Conservation (phyloP, 2,113 vertebrate species). For the Megaceryle torquata region DNA sequence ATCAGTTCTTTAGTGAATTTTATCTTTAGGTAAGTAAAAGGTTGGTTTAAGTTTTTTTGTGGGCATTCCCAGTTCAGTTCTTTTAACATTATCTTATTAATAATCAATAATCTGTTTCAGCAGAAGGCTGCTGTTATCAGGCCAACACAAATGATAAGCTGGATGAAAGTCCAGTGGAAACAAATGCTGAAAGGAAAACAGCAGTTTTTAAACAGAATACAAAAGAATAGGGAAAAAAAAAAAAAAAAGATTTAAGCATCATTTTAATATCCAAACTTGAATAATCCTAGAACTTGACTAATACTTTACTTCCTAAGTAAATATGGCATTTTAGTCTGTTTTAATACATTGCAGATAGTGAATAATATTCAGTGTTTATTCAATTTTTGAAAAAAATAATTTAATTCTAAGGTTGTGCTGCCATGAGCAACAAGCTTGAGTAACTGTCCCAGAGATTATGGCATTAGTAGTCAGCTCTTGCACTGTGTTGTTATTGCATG, state of each 20-base stretch:
- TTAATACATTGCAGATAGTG: background rate
- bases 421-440: background rate
- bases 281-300: background rate
- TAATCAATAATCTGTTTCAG: background rate
- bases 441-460: background rate
- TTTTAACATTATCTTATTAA: background rate
- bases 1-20: background rate
- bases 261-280: background rate
- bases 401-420: background rate
- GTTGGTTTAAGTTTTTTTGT: background rate
- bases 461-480: background rate
- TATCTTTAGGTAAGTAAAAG: background rate
- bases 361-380: background rate
- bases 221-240: background rate
- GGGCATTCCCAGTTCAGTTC: background rate
- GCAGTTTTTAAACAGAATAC: background rate
- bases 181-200: background rate
- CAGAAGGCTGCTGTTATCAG: background rate
- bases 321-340: background rate
- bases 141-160: background rate
- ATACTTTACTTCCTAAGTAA: background rate
- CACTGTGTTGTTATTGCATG: background rate
- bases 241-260: background rate
- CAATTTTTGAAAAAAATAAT: background rate
- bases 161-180: background rate